These are phyloP conservation scores for Tenthredo scrophulariae DNA, from an alignment of 2,888 invertebrate species.

Conservation along the genomic window DNA sequence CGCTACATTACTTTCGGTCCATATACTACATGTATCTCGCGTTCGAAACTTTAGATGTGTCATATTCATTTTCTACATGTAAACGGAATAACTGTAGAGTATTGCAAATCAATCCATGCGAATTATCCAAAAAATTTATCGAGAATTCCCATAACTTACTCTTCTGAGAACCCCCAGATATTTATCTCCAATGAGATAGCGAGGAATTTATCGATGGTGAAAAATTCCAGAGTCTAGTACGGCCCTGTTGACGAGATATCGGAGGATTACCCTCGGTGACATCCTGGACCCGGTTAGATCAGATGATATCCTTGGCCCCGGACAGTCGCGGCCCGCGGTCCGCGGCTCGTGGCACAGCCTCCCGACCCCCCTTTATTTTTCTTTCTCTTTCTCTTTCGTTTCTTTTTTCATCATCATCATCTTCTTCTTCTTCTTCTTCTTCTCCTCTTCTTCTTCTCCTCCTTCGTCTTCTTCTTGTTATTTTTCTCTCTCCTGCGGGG, in stretches of 20 bases:
- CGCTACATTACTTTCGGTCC: background rate
- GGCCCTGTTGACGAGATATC: slow-evolving; percentile 67
- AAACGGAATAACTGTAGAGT: background rate
- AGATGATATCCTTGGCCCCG: slow-evolving; percentile 57
- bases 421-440: slow-evolving; percentile 37
- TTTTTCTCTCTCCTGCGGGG: slow-evolving; percentile 38
- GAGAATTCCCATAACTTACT: background rate
- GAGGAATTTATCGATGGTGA: slow-evolving; percentile 53
- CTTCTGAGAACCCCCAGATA: background rate
- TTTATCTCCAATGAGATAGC: background rate
- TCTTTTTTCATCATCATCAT: background rate
- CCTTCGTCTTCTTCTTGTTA: slow-evolving; percentile 48
- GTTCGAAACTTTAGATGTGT: background rate
- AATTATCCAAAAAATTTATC: background rate
- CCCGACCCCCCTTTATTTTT: slow-evolving; percentile 19
- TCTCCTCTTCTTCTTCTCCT: slow-evolving; percentile 47
- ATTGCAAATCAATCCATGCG: background rate
- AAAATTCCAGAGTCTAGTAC: slow-evolving; percentile 62
- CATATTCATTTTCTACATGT: background rate
- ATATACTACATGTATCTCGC: background rate
- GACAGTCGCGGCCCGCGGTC: slow-evolving; percentile 27
- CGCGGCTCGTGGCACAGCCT: slow-evolving; percentile 35
- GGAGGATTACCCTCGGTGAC: slow-evolving; percentile 74
- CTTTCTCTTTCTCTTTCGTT: background rate
- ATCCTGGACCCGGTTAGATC: slow-evolving; percentile 71